These are phyloP conservation scores for Zosterops japonicus DNA, from an alignment of 2,113 vertebrate genomes.

Conservation along the genomic window DNA sequence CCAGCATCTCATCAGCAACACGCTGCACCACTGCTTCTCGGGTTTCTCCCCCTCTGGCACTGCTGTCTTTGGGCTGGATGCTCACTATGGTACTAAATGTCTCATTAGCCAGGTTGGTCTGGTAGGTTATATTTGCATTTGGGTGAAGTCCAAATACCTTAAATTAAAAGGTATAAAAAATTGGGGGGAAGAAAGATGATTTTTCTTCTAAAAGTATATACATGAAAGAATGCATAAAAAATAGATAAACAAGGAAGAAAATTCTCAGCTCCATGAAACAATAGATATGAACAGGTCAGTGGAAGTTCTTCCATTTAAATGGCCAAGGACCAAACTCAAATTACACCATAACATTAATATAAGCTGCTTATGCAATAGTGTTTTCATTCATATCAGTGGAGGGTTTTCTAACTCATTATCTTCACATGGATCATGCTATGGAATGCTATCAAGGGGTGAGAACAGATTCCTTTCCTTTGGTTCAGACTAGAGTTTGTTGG, in stretches of 20 bases:
- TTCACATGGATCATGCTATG: background rate
- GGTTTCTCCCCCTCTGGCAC: conserved; percentile 76
- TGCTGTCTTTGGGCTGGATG: conserved; percentile 85
- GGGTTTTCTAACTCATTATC: background rate
- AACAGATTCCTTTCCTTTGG: background rate
- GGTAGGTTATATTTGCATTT: conserved; percentile 86
- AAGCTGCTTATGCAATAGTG: background rate
- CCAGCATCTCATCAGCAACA: conserved; percentile 83
- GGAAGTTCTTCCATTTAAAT: background rate
- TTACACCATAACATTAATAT: background rate
- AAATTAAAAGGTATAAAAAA: background rate
- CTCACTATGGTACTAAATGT: conserved; percentile 80
- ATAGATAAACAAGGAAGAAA: background rate
- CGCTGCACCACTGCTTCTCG: conserved; percentile 76
- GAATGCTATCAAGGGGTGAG: background rate
- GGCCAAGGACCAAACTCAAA: background rate
- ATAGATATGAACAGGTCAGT: background rate
- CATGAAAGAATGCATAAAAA: background rate
- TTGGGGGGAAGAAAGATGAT: rapidly evolving
- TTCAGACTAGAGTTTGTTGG: background rate
- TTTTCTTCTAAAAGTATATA: background rate
- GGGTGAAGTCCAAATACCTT: conserved; percentile 87
- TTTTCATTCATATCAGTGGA: background rate
- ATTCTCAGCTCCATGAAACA: background rate
- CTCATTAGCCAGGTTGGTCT: conserved; percentile 84